Base-by-base conservation (phyloP, 2,888 invertebrate species). In the Ferdinandea cuprea region DNA sequence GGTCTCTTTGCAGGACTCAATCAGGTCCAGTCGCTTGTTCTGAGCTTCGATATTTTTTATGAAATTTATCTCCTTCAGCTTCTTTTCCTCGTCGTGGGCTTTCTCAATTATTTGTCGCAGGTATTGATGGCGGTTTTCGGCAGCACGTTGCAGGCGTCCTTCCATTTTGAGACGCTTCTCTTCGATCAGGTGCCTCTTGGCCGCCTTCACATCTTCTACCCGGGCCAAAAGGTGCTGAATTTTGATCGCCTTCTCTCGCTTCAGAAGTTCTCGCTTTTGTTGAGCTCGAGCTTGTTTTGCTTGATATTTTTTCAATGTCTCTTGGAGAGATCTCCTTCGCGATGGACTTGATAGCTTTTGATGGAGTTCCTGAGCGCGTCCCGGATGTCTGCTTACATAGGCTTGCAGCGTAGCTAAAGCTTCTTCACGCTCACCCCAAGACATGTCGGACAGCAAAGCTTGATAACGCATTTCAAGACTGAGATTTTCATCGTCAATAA, bases 51-150 rank as follows among this genome's bases (percentile, higher is more conserved):
- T 91, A 86, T 96, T 96, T 89, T 98, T 99, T 76, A 99, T 99
- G 89, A 99, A 99, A 11, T 98, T 98, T 66, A 99, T 99, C 92
- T 99, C 99, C 85, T 97, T 96, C 3, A 98, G 93, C 89, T 99
- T 99, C 76, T 97, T 97, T 86, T 99, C 99, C 89, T 99, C 99
- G 87, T 99, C 99, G 88, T 98, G 98, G 0, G 99, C 99, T 90
- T 99, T 99, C 86, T 96, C 94, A 0, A 98, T 95, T 85, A 98
- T 97, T 88, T 94, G 96, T 89, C 94, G 88, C 5, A 96, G 91
- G 89, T 96, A 95, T 85, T 95, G 94, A 76, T 95, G 95, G 17
- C 99, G 93, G 88, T 99, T 99, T 88, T 97, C 97, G 15, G 97
- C 97, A 0, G 99, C 99, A 77, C 96, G 94, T 87, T 96, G 95